Evolutionary conservation across 2,888 invertebrate genomes (phyloP).

Genomic region (Carabus problematicus): DNA sequence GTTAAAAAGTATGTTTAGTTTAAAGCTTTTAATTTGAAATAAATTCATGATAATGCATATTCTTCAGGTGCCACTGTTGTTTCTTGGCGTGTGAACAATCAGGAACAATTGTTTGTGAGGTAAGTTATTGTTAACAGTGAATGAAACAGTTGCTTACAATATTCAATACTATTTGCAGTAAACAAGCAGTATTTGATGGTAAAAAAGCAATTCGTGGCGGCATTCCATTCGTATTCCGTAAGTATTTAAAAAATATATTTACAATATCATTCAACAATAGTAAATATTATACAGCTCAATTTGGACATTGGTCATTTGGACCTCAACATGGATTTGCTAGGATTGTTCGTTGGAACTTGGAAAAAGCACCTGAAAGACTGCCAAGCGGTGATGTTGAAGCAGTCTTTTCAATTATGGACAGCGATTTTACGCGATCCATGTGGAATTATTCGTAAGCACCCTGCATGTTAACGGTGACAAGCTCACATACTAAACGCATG

Average conservation of each 20-base stretch:
- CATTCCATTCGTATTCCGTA: slow-evolving; percentile 96
- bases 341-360: slow-evolving; percentile 89
- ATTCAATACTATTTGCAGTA: slow-evolving; percentile 67
- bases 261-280: slow-evolving; percentile 5
- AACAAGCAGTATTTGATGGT: slow-evolving; percentile 95
- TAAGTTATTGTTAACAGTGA: slow-evolving; percentile 59
- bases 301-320: slow-evolving; percentile 93
- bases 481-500: neutral
- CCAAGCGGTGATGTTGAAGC: slow-evolving; percentile 93
- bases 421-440: slow-evolving; percentile 90
- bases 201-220: slow-evolving; percentile 96
- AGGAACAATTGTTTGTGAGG: slow-evolving; percentile 97
- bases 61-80: slow-evolving; percentile 90
- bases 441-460: slow-evolving; percentile 89
- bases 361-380: slow-evolving; percentile 85
- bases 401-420: slow-evolving; percentile 90
- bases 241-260: slow-evolving; percentile 62
- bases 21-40: neutral
- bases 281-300: slow-evolving; percentile 74
- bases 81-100: slow-evolving; percentile 95
- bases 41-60: neutral
- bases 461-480: neutral
- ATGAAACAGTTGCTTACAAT: neutral
- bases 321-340: slow-evolving; percentile 97
- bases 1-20: neutral